Base-by-base conservation (phyloP, 2,888 invertebrate genomes). In the Sepiola atlantica region DNA sequence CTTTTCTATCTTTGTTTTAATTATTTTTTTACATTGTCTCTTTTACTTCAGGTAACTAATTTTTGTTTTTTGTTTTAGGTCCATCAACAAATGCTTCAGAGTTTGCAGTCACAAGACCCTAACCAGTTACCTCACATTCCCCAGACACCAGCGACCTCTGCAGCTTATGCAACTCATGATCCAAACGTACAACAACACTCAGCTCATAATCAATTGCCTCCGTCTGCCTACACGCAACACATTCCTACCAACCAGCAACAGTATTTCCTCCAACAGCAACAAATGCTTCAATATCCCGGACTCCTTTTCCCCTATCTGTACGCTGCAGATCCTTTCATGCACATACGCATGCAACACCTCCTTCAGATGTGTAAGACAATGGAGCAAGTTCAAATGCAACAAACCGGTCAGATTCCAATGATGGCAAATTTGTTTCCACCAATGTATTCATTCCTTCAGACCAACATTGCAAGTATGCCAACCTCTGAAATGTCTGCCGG, bases 331-430 rank as follows among this genome's bases (percentile, higher is more conserved):
- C 77, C 95, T 94, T 32, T 94, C 94, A 95, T 95, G 94, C 95
- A 94, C 28, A 95, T 95, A 93, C 94, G 95, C 45, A 95, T 95
- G 95, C 95, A 95, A 55, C 95, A 95, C 92, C 94, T 95, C 91
- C 94, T 95, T 94, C 95, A 95, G 91, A 92, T 95, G 90, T 94
- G 94, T 94, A 95, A 95, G 91, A 94, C 94, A 21, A 94, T 95
- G 55, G 55, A 94, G 35, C 94, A 95, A 94, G 92, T 92, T 55
- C 95, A 95, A 57, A 94, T 94, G 35, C 95, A 95, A 24, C 95
- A 95, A 77, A 94, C 94, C 35, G 93, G 94, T 55, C 61, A 91
- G 92, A 94, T 94, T 54, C 91, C 57, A 55, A 93, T 94, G 77
- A 35, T 93, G 94, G 94, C 94, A 94, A 94, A 95, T 95, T 94